Percentiles rank a stretch among this genome's conserved stretches.
phyloP scores from a whole-genome alignment of 2,888 invertebrate species.

The Caenorhabditis becei region DNA sequence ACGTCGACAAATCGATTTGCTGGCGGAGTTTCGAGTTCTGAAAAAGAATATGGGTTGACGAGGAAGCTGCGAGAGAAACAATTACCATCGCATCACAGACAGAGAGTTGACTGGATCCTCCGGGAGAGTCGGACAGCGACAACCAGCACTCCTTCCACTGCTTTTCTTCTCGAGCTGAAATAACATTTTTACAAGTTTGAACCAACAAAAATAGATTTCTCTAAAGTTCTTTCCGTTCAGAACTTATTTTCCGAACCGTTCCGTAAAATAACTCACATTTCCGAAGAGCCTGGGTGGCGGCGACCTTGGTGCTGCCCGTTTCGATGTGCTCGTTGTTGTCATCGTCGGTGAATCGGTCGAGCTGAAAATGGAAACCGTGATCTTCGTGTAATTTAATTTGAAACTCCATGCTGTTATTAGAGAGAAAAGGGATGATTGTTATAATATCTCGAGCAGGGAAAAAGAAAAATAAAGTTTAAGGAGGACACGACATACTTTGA shows the following conservation, averaged over 20 bases:
- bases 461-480: neutral
- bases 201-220: neutral
- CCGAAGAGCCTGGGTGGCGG: slow-evolving; percentile 46
- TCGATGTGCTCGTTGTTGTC: slow-evolving; percentile 38
- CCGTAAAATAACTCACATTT: slow-evolving; percentile 51
- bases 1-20: slow-evolving; percentile 55
- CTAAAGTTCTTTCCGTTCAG: too few species aligned
- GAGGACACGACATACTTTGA: neutral
- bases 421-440: too few species aligned
- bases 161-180: slow-evolving; percentile 70
- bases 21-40: slow-evolving; percentile 53
- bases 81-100: slow-evolving; percentile 43
- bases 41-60: slow-evolving; percentile 3
- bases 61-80: neutral
- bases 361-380: slow-evolving; percentile 13
- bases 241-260: too few species aligned
- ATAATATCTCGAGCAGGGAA: too few species aligned
- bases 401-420: neutral
- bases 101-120: slow-evolving; percentile 47
- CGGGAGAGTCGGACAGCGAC: slow-evolving; percentile 36
- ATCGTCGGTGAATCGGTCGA: slow-evolving; percentile 37
- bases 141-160: slow-evolving; percentile 67
- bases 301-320: slow-evolving; percentile 47
- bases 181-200: neutral
- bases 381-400: neutral